Base-by-base conservation (phyloP, 2,113 vertebrate genomes). In the Amblyopsis rosae region DNA sequence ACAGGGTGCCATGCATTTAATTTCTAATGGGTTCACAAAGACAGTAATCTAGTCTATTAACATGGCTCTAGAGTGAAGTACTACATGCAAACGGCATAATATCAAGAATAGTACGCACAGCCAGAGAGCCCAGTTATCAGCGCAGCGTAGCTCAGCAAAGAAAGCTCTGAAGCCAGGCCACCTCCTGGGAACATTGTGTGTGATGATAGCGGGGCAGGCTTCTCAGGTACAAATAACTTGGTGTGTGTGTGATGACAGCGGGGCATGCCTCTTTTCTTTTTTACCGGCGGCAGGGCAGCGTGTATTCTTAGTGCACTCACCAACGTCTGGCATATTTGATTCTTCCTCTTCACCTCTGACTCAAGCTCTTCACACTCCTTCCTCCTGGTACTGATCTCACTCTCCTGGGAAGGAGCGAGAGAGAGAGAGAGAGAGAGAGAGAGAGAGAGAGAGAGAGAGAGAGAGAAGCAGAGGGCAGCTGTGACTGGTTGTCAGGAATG, bases 281-380 rank as follows among this genome's bases (percentile, higher is more conserved):
- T 59, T 59, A 80, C 80, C 65, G 57, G 71, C 71, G 73, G 80
- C 80, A 66, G 8, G 48, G 26, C 12, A 35, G 58, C 7, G 73
- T 78, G 50, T 86, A 85, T 88, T 87, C 73, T 79, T 69, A 69
- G 81, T 81, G 78, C 89, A 89, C 93, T 93, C 88, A 93, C 93
- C 91, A 93, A 90, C 86, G 91, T 93, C 92, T 93, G 91, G 88
- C 93, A 93, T 93, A 91, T 92, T 88, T 92, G 90, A 86, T 91
- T 91, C 77, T 89, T 92, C 87, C 88, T 93, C 89, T 91, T 92
- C 90, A 92, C 90, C 86, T 91, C 90, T 66, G 87, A 85, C 62
- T 90, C 87, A 67, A 92, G 88, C 72, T 82, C 83, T 88, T 89
- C 86, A 77, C 89, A 90, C 91, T 93, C 91, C 81, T 88, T 90